Base-by-base conservation (phyloP, 2,797 vertebrate genomes). In the Silurus lanzhouensis region DNA sequence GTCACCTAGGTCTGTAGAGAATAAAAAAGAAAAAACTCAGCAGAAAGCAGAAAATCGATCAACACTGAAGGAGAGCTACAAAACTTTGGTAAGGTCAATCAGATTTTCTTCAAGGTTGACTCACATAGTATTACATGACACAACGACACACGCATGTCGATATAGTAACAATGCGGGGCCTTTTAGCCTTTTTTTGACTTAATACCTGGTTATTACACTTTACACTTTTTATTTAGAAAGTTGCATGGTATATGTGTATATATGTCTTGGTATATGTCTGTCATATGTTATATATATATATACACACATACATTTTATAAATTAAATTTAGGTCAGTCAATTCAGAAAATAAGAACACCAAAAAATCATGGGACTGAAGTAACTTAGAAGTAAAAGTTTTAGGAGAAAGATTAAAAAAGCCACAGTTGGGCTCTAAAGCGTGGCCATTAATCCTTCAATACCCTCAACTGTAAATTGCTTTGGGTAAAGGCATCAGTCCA, bases 31-130 rank as follows among this genome's bases (percentile, higher is more conserved):
- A 66, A 85, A 90, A 88, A 85, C 67, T 22, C 17, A 61, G 70
- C 85, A 89, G 55, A 88, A 74, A 25, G 7, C 88, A 72, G 86
- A 88, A 74, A 85, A 44, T 27, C 81, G 85, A 58, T 86, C 89
- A 6, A 22, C 57, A 78, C 48, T 12, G 22, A 88, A 92, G 77
- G 92, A 92, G 60, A 81, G 75, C 79, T 76, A 81, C 74, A 93
- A 89, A 90, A 19, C 88, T 68, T 81, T 91, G 94, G 95, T 96
- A 91, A 94, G 93, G 77, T 84, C 85, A 84, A 85, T 82, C 55
- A 63, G 48, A 66, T 71, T 25, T 57, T 57, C 22, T 57, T 46
- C 66, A 80, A n/a, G 27, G 9, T 64, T 81, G 3, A 76, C 57
- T 55, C 52, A 76, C 27, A 84, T 76, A 78, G 55, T 20, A 76